phyloP scores from a whole-genome alignment of 2,797 vertebrate genomes.

The Emys orbicularis region DNA sequence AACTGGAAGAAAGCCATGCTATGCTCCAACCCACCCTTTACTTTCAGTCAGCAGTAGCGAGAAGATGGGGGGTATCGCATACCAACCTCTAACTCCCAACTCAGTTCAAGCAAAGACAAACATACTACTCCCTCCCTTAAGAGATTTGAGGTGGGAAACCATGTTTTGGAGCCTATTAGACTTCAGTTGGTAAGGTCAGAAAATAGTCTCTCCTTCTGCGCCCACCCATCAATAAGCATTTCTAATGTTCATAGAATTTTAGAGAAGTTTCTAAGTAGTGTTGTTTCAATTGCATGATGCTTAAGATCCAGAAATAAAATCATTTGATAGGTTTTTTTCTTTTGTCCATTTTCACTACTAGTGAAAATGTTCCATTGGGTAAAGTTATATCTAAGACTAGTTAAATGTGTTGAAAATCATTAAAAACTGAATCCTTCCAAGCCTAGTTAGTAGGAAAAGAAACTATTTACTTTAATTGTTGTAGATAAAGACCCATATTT shows the following conservation, averaged over 20 bases:
- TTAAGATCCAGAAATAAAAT: neutral
- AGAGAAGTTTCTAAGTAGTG: neutral
- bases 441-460: neutral
- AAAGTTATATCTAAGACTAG: neutral
- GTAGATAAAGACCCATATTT: rapidly evolving
- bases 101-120: neutral
- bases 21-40: neutral
- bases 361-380: neutral
- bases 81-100: rapidly evolving
- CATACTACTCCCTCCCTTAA: neutral
- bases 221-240: rapidly evolving
- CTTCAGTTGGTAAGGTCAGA: neutral
- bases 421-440: rapidly evolving
- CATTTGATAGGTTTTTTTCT: rapidly evolving
- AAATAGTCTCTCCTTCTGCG: neutral
- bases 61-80: rapidly evolving
- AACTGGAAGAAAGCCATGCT: rapidly evolving
- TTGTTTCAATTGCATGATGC: rapidly evolving
- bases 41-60: neutral
- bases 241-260: neutral
- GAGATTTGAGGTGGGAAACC: neutral
- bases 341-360: rapidly evolving
- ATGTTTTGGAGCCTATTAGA: neutral
- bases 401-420: neutral
- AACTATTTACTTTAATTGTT: neutral